Evolutionary conservation across 2,113 vertebrate species (phyloP).

Genomic region (Clarias batrachus): DNA sequence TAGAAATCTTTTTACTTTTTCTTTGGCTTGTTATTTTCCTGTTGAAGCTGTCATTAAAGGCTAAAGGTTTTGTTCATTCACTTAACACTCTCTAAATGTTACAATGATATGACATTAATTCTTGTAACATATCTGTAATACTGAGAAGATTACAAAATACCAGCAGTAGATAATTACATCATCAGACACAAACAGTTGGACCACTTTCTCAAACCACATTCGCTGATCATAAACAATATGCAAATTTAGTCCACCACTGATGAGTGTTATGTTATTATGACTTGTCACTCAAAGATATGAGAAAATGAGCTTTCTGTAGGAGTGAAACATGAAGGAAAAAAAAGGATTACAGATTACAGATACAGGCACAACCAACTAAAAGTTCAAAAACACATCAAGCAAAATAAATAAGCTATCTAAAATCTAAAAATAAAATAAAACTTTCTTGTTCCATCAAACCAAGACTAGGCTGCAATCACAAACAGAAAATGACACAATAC

Average conservation of each 20-base stretch:
- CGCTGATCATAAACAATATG: neutral
- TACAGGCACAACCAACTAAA: neutral
- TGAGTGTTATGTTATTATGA: neutral
- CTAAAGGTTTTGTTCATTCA: neutral
- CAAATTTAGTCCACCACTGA: neutral
- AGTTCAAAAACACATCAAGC: neutral
- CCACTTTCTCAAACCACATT: neutral
- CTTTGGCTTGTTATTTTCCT: too few relatives aligned
- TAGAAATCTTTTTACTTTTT: too few relatives aligned
- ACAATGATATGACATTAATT: neutral
- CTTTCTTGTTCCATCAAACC: neutral
- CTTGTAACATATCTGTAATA: neutral
- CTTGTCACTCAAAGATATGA: neutral
- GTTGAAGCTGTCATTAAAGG: neutral
- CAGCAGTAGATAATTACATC: neutral
- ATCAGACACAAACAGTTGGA: neutral
- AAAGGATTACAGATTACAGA: neutral
- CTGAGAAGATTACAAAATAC: neutral
- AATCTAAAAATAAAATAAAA: conserved; percentile 6
- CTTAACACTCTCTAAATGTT: neutral
- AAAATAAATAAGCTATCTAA: neutral
- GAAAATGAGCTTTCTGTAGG: neutral
- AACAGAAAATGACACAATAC: conserved; percentile 10
- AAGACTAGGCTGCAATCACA: neutral
- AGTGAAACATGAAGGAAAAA: neutral